Conservation (phyloP, 2,797 vertebrate genomes). For the Diplodus sargus region DNA sequence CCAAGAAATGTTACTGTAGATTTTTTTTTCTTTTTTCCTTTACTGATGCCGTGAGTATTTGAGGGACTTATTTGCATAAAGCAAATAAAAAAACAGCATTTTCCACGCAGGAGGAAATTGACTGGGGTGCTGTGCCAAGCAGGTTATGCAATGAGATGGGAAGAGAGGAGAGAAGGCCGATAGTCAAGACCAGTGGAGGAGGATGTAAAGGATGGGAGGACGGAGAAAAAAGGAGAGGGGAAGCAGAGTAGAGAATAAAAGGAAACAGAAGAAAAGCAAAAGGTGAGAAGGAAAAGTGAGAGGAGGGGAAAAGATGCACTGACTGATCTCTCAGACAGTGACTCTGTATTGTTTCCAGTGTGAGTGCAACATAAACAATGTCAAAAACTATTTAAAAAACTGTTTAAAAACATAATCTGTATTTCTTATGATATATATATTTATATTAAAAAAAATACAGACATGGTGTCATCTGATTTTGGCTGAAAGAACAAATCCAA, state of each 20-base stretch:
- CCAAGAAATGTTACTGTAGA: constrained; percentile 60
- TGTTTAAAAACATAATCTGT: neutral
- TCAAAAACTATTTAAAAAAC: neutral
- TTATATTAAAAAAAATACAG: neutral
- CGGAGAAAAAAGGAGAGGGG: constrained; percentile 7
- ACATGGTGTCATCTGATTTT: neutral
- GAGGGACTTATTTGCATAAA: constrained; percentile 74
- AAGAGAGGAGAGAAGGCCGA: constrained; percentile 58
- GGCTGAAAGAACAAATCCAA: neutral
- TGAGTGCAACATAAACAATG: constrained; percentile 19
- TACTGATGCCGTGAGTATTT: constrained; percentile 56
- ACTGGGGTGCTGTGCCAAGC: constrained; percentile 72
- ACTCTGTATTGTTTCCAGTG: constrained; percentile 1
- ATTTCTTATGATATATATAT: too few relatives aligned
- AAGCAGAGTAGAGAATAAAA: constrained; percentile 2
- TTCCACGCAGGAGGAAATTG: constrained; percentile 73
- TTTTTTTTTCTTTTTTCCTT: constrained; percentile 31
- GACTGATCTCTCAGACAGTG: constrained; percentile 1
- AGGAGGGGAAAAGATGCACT: neutral
- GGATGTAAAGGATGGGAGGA: constrained; percentile 42
- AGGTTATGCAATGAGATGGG: constrained; percentile 77
- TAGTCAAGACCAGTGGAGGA: constrained; percentile 61
- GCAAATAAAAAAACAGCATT: constrained; percentile 70
- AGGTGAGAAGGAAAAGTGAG: constrained; percentile 8
- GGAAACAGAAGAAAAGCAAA: constrained; percentile 10